Evolutionary conservation across 2,888 invertebrate genomes (phyloP).

Genomic region (Gordius sp.): DNA sequence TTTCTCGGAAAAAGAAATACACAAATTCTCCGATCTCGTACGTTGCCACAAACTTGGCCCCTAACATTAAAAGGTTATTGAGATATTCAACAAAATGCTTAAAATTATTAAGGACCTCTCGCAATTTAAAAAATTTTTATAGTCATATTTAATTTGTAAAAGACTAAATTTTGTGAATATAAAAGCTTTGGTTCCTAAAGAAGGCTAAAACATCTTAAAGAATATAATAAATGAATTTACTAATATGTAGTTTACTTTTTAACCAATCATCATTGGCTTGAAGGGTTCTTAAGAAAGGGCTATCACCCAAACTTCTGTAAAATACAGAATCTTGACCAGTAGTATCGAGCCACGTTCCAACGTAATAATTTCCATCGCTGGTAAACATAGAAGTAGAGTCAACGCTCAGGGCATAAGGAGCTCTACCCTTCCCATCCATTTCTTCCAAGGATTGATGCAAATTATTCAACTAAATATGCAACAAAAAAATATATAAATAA

Average conservation of each 20-base stretch:
- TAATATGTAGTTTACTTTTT: no score
- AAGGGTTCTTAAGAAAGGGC: not conserved
- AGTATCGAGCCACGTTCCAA: not conserved
- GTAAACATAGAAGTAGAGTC: not conserved
- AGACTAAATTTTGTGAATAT: no score
- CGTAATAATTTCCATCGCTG: not conserved
- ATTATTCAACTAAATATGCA: not conserved
- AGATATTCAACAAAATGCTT: no score
- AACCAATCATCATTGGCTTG: constrained; percentile 2
- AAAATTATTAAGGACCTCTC: no score
- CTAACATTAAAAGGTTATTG: not conserved
- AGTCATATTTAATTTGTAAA: no score
- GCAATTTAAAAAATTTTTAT: no score
- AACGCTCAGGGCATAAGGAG: not conserved
- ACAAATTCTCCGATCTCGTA: not conserved
- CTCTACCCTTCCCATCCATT: constrained; percentile 7
- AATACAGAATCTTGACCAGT: not conserved
- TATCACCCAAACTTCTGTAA: not conserved
- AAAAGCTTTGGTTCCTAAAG: no score
- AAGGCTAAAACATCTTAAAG: no score
- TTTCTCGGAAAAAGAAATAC: not conserved
- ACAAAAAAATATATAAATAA: not conserved
- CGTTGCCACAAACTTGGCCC: not conserved
- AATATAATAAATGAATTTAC: no score
- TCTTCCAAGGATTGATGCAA: not conserved